phyloP scores from a whole-genome alignment of 2,113 vertebrate species.

The Toxotes chatareus region DNA sequence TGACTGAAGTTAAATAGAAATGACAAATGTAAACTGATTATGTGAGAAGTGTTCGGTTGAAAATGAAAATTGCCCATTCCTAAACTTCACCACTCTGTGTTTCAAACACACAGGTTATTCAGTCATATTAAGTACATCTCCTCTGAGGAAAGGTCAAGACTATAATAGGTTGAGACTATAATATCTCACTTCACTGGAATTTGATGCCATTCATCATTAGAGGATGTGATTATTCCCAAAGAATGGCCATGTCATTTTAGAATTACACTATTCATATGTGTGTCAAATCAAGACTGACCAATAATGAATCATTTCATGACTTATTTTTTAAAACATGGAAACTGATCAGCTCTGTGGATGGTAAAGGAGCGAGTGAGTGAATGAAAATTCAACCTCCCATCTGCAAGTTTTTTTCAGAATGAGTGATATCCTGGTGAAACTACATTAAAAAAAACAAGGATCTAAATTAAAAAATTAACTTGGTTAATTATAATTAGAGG shows the following conservation, averaged over 20 bases:
- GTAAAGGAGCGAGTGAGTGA: neutral
- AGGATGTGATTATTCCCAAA: neutral
- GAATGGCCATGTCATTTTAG: neutral
- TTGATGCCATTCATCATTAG: neutral
- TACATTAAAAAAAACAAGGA: slow-evolving; percentile 12
- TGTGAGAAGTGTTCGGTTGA: neutral
- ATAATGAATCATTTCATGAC: neutral
- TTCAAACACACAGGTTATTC: slow-evolving; percentile 2
- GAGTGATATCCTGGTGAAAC: neutral
- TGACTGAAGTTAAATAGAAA: slow-evolving; percentile 3
- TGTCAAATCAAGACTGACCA: neutral
- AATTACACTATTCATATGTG: neutral
- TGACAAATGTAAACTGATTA: slow-evolving; percentile 1
- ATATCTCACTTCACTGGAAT: neutral
- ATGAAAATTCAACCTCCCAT: neutral
- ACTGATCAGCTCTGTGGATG: neutral
- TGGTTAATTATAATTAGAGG: neutral
- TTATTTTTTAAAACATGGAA: neutral
- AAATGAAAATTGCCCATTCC: neutral
- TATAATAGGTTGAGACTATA: neutral
- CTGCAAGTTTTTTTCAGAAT: neutral
- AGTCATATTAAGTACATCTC: neutral
- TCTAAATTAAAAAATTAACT: slow-evolving; percentile 2
- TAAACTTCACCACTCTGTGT: neutral
- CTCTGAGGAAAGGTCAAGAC: slow-evolving; percentile 11